Percentiles rank a stretch among this genome's conserved stretches.
phyloP scores from a whole-genome alignment of 2,888 invertebrate genomes.

The Harpalus rubripes region DNA sequence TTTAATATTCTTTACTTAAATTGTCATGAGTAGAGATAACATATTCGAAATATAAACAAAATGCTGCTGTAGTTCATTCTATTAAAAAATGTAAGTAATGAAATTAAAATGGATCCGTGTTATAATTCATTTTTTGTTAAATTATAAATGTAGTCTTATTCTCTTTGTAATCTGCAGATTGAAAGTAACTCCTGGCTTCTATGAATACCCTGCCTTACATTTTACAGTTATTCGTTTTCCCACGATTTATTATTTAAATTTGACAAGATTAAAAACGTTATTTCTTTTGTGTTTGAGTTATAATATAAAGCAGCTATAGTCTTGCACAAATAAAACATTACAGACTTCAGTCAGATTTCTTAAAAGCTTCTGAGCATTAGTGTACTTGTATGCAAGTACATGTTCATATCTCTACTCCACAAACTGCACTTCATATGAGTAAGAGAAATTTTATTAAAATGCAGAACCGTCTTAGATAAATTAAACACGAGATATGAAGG shows the following conservation, averaged over 20 bases:
- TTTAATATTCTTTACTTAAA: too few relatives aligned
- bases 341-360: not conserved
- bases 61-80: too few relatives aligned
- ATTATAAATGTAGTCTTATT: not conserved
- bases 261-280: slow-evolving; percentile 14
- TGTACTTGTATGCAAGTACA: not conserved
- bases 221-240: slow-evolving; percentile 9
- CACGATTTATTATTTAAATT: slow-evolving; percentile 34
- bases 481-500: not conserved
- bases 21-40: too few relatives aligned
- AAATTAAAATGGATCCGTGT: not conserved
- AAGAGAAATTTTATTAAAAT: not conserved
- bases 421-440: not conserved
- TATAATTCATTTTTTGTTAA: not conserved
- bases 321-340: not conserved
- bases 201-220: not conserved
- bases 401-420: not conserved
- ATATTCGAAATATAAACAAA: too few relatives aligned
- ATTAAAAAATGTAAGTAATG: not conserved
- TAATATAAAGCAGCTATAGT: not conserved
- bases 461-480: not conserved
- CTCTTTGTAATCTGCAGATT: not conserved
- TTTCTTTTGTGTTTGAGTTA: slow-evolving; percentile 37
- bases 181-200: not conserved
- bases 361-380: not conserved